Evolutionary conservation across 2,797 vertebrate genomes (phyloP).

Genomic region (Salmo trutta): DNA sequence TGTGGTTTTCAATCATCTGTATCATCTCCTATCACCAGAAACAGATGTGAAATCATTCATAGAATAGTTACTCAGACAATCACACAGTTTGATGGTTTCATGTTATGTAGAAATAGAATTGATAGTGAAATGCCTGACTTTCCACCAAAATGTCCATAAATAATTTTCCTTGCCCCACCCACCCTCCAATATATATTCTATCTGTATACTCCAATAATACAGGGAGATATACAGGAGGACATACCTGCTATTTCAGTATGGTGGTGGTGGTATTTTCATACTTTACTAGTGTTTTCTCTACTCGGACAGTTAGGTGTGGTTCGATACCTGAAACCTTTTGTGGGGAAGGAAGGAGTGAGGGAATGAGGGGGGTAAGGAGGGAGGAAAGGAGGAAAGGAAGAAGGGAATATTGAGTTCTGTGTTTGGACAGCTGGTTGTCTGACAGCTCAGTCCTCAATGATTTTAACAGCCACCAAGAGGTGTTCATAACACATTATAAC

Average conservation of each 20-base stretch:
- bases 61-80: no score
- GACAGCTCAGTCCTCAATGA: neutral
- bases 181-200: neutral
- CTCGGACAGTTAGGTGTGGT: neutral
- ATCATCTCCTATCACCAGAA: neutral
- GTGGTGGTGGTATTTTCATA: neutral
- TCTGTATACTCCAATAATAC: neutral
- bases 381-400: neutral
- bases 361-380: neutral
- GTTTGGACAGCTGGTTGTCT: neutral
- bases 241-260: neutral
- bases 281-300: neutral
- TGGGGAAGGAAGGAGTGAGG: neutral
- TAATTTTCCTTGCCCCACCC: neutral
- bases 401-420: neutral
- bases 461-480: neutral
- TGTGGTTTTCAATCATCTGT: neutral
- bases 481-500: neutral
- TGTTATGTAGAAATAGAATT: neutral
- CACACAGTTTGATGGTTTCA: neutral
- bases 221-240: neutral
- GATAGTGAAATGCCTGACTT: neutral
- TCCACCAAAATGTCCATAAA: neutral
- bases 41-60: no score
- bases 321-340: neutral